A percentile compares a stretch with the other conserved stretches of the same genome.
Conservation (phyloP, 92 coral and sea anemone species). For the Hydrozoanthus gracilis region DNA sequence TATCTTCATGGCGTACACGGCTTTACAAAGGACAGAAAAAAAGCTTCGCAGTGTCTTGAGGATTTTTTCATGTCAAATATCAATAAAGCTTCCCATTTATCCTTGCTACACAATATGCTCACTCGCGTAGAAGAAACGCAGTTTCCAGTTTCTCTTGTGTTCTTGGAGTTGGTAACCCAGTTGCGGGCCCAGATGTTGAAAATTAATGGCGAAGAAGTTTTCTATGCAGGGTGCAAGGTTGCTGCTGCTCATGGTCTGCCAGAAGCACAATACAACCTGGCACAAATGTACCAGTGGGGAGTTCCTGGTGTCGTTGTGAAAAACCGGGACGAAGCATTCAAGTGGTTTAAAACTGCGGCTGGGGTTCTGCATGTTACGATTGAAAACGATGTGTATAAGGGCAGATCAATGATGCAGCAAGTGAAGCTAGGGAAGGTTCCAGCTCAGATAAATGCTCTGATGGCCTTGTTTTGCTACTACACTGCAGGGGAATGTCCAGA, state of each 20-base stretch:
- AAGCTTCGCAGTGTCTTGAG: background rate
- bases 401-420: conserved; percentile 11
- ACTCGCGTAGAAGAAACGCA: background rate
- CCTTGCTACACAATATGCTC: background rate
- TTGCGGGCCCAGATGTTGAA: background rate
- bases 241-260: background rate
- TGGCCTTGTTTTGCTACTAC: conserved; percentile 7
- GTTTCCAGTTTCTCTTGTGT: background rate
- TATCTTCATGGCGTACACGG: conserved; percentile 4
- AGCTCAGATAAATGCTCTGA: conserved; percentile 14
- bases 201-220: background rate
- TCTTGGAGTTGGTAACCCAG: background rate
- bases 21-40: conserved; percentile 13
- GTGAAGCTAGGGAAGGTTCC: background rate
- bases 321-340: conserved; percentile 19
- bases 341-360: conserved; percentile 35
- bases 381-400: background rate
- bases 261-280: conserved; percentile 36
- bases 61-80: too few species aligned
- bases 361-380: background rate
- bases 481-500: conserved; percentile 27
- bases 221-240: background rate
- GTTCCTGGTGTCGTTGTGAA: background rate
- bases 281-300: conserved; percentile 30
- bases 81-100: too few species aligned